Base-by-base conservation (phyloP, 2,797 vertebrate species). In the Chelon auratus region DNA sequence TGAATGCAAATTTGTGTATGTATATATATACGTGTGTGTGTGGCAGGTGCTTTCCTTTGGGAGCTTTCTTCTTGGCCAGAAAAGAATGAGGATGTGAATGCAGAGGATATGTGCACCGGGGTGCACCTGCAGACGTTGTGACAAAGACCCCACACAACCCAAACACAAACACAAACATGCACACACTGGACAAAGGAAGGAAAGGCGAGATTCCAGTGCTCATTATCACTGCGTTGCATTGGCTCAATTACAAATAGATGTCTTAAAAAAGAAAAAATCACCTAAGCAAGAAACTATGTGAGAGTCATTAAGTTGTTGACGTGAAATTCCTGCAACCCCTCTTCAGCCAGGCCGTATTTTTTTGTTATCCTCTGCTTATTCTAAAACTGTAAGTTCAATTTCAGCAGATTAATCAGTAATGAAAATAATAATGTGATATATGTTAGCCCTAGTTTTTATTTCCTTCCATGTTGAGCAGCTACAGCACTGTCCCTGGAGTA, bases 61-160 rank as follows among this genome's bases (percentile, higher is more conserved):
- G 91, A 94, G 58, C 50, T 75, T 43, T 77, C 50, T 39, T 13
- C 5, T 9, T 58, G 74, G 80, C 66, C 59, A 91, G 91, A 91
- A 92, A 92, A 92, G 90, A 92, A 92, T 89, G 86, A 93, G 92
- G 93, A 95, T 94, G 93, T 94, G 91, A 94, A 90, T 93, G 87
- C 93, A 82, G 93, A 83, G 93, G 91, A 93, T 92, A 90, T 88
- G 89, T 91, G 78, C 77, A 68, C 80, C 84, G 39, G 26, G 58
- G 83, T 90, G 93, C 94, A 94, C 94, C 94, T 95, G 94, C 87
- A 89, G 65, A 84, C 73, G 81, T 73, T 54, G n/a, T 74, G 87
- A 91, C 92, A 92, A 92, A 92, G 85, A 84, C 63, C 73, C 43
- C 65, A 80, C 66, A 81, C 30, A 65, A 58, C 33, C 69, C 42